Base-by-base conservation (phyloP, 1,140 invertebrate genomes). In the Episyrphus balteatus region DNA sequence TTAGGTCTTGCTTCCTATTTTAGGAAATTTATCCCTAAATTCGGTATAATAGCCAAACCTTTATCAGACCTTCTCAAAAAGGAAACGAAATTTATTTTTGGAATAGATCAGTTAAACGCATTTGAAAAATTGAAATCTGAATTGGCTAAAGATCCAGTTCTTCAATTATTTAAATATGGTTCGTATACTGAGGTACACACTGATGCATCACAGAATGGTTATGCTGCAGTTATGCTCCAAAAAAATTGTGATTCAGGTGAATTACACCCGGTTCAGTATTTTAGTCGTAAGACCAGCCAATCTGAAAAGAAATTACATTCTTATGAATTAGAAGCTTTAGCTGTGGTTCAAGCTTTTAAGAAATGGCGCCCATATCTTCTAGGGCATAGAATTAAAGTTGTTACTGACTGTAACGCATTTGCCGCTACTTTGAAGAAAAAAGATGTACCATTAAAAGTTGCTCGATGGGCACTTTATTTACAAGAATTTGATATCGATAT, bases 201-300 rank as follows among this genome's bases (percentile, higher is more conserved):
- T 1, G 68, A 70, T 48, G 65, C 62, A 0, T 54, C 49, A 12
- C 52, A 55, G 9, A 37, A 48, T 3, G 66, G 61, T 1, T 56
- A 59, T 33, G 67, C 62, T 10, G 62, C 59, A 7, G 54, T 70
- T 1, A 33, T 71, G 8, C 42, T 62, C 0, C 60, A 70, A 44
- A 47, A 45, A 44, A 8, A 52, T 7, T 19, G 48, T 18, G 51
- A 57, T 45, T 5, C 21, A 3, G 36, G 46, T 12, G 11, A 50
- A 10, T 47, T 55, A 5, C 54, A 56, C 36, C 8, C 21, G 8
- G 21, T 26, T 26, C 21, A 26, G 21, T 26, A 26, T 26, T 8
- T 26, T 8, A 26, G 21, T 8, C 3, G 21, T 5, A 26, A 26
- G 21, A 26, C 21, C 3, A 26, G 8, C 21, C 3, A 26, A n/a